These are phyloP conservation scores for Shargacucullia verbasci DNA, from an alignment of 2,888 invertebrate genomes.

Conservation along the genomic window DNA sequence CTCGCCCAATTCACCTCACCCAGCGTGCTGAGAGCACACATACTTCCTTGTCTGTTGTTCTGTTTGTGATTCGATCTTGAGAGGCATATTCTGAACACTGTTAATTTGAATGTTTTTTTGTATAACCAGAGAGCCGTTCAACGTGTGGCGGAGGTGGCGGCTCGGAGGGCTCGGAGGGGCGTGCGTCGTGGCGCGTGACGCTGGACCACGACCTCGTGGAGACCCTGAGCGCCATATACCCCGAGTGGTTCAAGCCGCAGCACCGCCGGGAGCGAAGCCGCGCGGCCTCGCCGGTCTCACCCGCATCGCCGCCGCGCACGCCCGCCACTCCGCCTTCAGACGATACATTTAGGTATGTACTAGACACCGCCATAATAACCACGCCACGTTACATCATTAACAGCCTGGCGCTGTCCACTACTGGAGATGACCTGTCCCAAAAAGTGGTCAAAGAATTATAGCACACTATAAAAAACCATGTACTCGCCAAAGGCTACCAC, in stretches of 20 bases:
- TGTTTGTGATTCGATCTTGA: constrained; percentile 31
- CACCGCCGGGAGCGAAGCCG: constrained; percentile 81
- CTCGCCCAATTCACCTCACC: constrained; percentile 55
- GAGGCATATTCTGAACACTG: constrained; percentile 17
- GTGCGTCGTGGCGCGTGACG: constrained; percentile 96
- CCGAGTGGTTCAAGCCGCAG: constrained; percentile 95
- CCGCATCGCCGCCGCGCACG: constrained; percentile 74
- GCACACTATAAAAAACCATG: too few relatives aligned
- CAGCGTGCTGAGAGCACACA: constrained; percentile 40
- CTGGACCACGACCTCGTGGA: constrained; percentile 97
- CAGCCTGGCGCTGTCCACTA: too few relatives aligned
- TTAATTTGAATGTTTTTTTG: constrained; percentile 37
- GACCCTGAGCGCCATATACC: constrained; percentile 97
- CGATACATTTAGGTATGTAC: constrained; percentile 80
- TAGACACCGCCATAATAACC: too few relatives aligned
- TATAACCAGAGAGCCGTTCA: constrained; percentile 92
- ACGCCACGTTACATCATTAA: too few relatives aligned
- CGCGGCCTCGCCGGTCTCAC: constrained; percentile 77
- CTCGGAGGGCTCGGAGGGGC: constrained; percentile 92
- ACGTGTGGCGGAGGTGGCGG: constrained; percentile 93
- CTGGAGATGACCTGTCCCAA: too few relatives aligned
- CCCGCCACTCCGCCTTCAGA: constrained; percentile 78
- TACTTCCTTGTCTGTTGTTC: constrained; percentile 48
- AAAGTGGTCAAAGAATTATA: too few relatives aligned
- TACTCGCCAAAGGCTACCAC: too few relatives aligned